Evolutionary conservation across 2,888 invertebrate species (phyloP).

Genomic region (Amblyjoppa proteus): DNA sequence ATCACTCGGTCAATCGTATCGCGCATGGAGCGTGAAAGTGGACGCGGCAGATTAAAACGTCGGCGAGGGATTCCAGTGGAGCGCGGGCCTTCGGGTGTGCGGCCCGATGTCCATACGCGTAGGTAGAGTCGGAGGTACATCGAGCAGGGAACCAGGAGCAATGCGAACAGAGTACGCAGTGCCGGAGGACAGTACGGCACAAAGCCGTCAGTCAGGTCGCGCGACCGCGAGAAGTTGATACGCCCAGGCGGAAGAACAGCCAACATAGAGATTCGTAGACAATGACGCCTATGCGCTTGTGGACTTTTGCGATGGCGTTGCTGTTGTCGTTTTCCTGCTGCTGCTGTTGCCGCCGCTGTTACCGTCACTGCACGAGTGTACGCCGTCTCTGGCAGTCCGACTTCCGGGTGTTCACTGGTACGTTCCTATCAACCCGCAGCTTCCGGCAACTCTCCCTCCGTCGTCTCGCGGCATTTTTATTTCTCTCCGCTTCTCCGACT

Average conservation of each 20-base stretch:
- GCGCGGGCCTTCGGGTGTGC: not conserved
- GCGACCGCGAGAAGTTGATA: constrained; percentile 68
- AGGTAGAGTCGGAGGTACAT: constrained; percentile 28
- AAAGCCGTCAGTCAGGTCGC: constrained; percentile 70
- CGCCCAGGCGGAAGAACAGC: constrained; percentile 80
- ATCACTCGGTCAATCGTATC: not conserved
- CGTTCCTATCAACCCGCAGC: constrained; percentile 27
- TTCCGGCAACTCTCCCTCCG: constrained; percentile 45
- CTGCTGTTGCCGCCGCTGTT: constrained; percentile 27
- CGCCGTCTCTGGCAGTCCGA: constrained; percentile 54
- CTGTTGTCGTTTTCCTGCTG: constrained; percentile 27
- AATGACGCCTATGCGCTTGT: constrained; percentile 74
- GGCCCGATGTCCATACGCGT: constrained; percentile 51
- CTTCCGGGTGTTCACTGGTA: constrained; percentile 73
- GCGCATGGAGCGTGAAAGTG: constrained; percentile 68
- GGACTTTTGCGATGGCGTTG: constrained; percentile 47
- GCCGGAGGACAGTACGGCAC: constrained; percentile 35
- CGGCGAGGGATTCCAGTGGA: not conserved
- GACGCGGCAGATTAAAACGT: constrained; percentile 42
- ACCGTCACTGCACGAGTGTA: constrained; percentile 1
- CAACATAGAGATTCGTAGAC: constrained; percentile 79
- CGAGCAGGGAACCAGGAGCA: constrained; percentile 29
- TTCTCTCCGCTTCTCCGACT: constrained; percentile 4
- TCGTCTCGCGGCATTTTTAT: constrained; percentile 26
- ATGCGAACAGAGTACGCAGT: constrained; percentile 13